A percentile compares a stretch with the other conserved stretches of the same genome.
phyloP scores from a whole-genome alignment of 2,113 vertebrate species.

The human region DNA sequence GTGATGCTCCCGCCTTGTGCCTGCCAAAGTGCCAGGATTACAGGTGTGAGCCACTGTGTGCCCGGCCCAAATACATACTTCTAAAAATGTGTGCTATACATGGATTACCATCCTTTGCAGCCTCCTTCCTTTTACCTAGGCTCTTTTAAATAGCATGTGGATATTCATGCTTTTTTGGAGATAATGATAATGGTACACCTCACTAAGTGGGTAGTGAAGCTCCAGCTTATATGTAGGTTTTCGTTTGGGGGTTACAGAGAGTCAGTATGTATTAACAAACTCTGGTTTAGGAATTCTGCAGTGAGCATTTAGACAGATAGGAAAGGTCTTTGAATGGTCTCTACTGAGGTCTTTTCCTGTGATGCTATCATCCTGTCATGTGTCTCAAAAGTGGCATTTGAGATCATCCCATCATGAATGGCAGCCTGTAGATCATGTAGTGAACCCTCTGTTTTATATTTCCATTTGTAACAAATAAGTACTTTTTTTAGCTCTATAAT shows the following conservation, averaged over 20 bases:
- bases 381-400: neutral
- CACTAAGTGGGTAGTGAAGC: neutral
- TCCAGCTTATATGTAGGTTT: neutral
- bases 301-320: neutral
- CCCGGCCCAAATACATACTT: neutral
- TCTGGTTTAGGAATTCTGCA: neutral
- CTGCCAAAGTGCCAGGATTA: no score
- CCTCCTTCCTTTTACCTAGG: neutral
- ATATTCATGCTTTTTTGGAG: neutral
- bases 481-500: neutral
- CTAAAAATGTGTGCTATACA: neutral
- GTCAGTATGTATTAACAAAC: neutral
- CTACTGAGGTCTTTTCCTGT: neutral
- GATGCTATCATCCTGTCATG: neutral
- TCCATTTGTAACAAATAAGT: neutral
- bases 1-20: no score
- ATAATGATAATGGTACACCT: no score
- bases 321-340: no score
- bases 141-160: neutral
- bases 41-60: no score
- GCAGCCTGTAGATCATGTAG: neutral
- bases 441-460: neutral
- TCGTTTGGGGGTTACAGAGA: neutral
- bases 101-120: neutral
- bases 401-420: neutral